Evolutionary conservation across 2,888 invertebrate genomes (phyloP).

Genomic region (Conomelus anceps): DNA sequence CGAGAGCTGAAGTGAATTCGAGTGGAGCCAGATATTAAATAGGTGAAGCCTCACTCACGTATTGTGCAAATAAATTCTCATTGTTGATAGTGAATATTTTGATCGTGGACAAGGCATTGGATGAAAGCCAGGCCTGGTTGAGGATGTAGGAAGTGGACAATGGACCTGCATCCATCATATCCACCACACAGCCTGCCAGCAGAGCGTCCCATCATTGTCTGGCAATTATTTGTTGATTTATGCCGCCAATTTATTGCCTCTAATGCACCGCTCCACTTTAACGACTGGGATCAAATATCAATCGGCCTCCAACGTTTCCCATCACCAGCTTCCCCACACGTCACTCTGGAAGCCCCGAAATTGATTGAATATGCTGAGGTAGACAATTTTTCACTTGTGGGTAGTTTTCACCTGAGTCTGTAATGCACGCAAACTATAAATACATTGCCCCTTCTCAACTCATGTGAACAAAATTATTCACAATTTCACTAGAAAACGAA

Average conservation of each 20-base stretch:
- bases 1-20: not conserved
- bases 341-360: too few relatives aligned
- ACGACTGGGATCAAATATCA: not conserved
- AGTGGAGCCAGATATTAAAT: not conserved
- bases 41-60: not conserved
- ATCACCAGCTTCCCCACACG: not conserved
- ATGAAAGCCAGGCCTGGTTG: not conserved
- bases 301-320: not conserved
- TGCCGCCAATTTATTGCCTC: constrained; percentile 7
- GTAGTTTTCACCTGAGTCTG: too few relatives aligned
- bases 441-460: too few relatives aligned
- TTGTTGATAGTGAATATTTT: not conserved
- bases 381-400: too few relatives aligned
- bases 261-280: not conserved
- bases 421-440: too few relatives aligned
- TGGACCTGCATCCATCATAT: not conserved
- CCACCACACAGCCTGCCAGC: not conserved
- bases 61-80: not conserved
- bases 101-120: not conserved
- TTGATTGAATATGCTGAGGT: too few relatives aligned
- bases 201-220: not conserved
- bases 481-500: too few relatives aligned
- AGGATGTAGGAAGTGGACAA: not conserved
- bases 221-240: constrained; percentile 10
- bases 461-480: too few relatives aligned